Base-by-base conservation (phyloP, 2,113 vertebrate genomes). In the Labeo rohita region DNA sequence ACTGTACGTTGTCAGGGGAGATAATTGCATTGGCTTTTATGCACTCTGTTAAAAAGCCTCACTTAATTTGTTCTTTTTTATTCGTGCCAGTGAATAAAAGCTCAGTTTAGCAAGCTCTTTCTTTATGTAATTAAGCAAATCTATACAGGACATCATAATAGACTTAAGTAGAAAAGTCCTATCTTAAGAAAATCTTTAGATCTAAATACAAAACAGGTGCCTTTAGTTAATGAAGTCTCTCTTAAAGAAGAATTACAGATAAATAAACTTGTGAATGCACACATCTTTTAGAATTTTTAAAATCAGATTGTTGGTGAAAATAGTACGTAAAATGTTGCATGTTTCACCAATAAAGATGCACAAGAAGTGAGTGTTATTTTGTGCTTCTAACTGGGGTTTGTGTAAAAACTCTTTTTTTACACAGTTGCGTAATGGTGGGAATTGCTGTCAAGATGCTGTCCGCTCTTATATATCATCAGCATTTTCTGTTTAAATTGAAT, bases 11-110 rank as follows among this genome's bases (percentile, higher is more conserved):
- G 87, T 86, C 76, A 90, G 63, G 80, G 54, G 87, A 82, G 85
- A 85, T 82, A 72, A 85, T 88, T 68, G 61, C 63, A 74, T 84
- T 72, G 84, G 84, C 87, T 88, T 88, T 87, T 49, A 56, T 77
- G 61, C 63, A 83, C 59, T 86, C 84, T 80, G 39, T 3, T 39
- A 39, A n/a, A 39, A n/a, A 73, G 75, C 61, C 65, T 34, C 49
- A 43, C 36, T 70, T 70, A 45, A 83, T 87, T 88, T 45, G 65
- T 65, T 85, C 83, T 49, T 34, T 2, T 43, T 65, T 8, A 66
- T 82, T 85, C 45, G 13, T 73, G 18, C 70, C 2, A 43, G 13
- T 49, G 43, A 73, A 73, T 47, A 47, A 47, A 73, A 6, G 21
- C 72, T 49, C 72, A 49, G 18, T 74, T 74, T 74, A 74, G 72